A percentile compares a stretch with the other conserved stretches of the same genome.
Evolutionary conservation across 2,797 vertebrate species (phyloP).

Genomic region (Meriones psammophilus): DNA sequence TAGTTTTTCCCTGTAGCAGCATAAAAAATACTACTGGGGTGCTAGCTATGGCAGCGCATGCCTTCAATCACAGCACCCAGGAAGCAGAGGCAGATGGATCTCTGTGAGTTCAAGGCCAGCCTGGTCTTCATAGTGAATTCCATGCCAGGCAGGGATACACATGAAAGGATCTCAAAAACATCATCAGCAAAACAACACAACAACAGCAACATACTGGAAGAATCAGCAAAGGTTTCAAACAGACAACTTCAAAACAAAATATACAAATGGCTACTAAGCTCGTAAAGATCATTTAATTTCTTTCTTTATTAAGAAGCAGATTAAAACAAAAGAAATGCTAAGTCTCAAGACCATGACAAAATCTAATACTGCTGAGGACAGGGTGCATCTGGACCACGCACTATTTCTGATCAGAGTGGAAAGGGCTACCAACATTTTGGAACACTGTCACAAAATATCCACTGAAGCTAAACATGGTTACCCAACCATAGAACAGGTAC

Average conservation of each 20-base stretch:
- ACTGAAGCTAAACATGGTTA: neutral
- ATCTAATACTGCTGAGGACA: neutral
- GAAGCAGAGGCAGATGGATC: neutral
- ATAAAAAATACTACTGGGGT: neutral
- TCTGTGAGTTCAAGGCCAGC: neutral
- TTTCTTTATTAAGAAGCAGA: constrained; percentile 8
- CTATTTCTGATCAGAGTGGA: neutral
- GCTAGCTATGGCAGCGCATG: neutral
- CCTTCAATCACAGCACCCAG: neutral
- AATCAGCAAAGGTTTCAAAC: neutral
- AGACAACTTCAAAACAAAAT: neutral
- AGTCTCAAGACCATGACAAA: neutral
- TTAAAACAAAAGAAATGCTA: constrained; percentile 35
- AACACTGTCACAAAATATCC: neutral
- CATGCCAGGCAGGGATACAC: neutral
- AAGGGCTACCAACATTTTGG: neutral
- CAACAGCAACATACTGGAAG: neutral
- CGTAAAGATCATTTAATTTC: neutral
- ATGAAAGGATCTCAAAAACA: neutral
- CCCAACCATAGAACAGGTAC: neutral
- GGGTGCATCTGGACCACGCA: neutral
- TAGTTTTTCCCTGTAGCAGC: neutral
- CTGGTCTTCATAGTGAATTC: neutral
- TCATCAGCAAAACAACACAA: neutral
- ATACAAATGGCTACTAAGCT: neutral